Evolutionary conservation across 1,140 invertebrate genomes (phyloP).

Genomic region (Rhopalosiphum padi): DNA sequence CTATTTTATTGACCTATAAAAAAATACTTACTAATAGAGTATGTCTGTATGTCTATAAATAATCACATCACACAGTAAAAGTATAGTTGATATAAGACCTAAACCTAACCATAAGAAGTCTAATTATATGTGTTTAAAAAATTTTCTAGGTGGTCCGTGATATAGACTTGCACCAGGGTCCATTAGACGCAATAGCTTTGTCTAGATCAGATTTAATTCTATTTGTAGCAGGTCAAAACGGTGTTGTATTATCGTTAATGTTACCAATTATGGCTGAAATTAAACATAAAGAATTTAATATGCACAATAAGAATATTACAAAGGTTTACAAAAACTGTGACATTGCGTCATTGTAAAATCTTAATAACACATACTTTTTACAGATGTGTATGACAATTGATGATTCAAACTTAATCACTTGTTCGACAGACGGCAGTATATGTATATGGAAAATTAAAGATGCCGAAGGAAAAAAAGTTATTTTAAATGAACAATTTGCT

Average conservation of each 20-base stretch:
- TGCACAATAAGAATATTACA: slow-evolving; percentile 71
- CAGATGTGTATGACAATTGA: slow-evolving; percentile 77
- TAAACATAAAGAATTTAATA: slow-evolving; percentile 73
- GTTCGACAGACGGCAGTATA: slow-evolving; percentile 77
- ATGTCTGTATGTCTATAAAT: background rate
- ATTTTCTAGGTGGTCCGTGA: slow-evolving; percentile 64
- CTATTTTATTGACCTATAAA: background rate
- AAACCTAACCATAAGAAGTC: background rate
- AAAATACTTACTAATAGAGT: background rate
- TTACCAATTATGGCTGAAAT: slow-evolving; percentile 78
- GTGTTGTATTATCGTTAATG: slow-evolving; percentile 77
- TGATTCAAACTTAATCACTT: slow-evolving; percentile 78
- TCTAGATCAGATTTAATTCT: slow-evolving; percentile 78
- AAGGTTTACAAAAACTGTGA: background rate
- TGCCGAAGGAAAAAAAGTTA: slow-evolving; percentile 69
- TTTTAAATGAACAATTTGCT: slow-evolving; percentile 72
- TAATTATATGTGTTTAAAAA: background rate
- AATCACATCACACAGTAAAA: background rate
- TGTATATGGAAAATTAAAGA: slow-evolving; percentile 84
- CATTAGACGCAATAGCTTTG: slow-evolving; percentile 70
- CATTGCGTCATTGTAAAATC: background rate
- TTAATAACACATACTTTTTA: background rate
- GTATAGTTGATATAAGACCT: background rate
- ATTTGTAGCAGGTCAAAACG: slow-evolving; percentile 76
- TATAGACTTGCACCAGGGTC: slow-evolving; percentile 63